phyloP scores from a whole-genome alignment of 2,888 invertebrate genomes.

The Perdita meconis region DNA sequence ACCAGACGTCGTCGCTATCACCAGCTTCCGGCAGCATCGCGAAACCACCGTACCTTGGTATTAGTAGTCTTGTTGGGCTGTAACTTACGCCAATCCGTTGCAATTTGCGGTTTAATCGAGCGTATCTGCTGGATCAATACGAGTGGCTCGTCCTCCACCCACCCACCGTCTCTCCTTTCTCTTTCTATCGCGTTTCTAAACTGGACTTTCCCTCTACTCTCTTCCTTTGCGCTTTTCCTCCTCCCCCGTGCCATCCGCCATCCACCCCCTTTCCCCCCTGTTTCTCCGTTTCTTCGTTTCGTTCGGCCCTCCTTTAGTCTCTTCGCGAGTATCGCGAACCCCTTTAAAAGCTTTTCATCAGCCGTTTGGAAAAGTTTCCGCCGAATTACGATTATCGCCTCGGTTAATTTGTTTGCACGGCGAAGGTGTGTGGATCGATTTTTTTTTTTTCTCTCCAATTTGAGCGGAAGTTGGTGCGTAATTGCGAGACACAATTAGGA shows the following conservation, averaged over 20 bases:
- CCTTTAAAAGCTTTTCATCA: constrained; percentile 65
- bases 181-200: constrained; percentile 66
- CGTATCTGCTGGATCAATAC: constrained; percentile 78
- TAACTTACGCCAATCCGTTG: constrained; percentile 76
- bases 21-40: constrained; percentile 58
- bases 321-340: constrained; percentile 62
- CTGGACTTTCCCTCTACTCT: constrained; percentile 55
- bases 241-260: constrained; percentile 16
- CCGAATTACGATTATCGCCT: constrained; percentile 70
- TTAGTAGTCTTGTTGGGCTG: constrained; percentile 69
- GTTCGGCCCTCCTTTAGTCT: constrained; percentile 27
- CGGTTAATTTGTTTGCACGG: constrained; percentile 30
- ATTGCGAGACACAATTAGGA: too few relatives aligned
- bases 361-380: constrained; percentile 52
- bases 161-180: constrained; percentile 32
- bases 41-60: constrained; percentile 48
- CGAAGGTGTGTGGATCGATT: not conserved
- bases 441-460: not conserved
- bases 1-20: constrained; percentile 56
- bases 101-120: constrained; percentile 79
- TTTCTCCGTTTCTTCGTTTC: constrained; percentile 33
- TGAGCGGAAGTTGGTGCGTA: constrained; percentile 26
- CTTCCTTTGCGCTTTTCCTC: constrained; percentile 10
- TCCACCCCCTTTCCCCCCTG: constrained; percentile 11
- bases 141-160: constrained; percentile 56